Conservation (phyloP, 2,113 vertebrate genomes). For the Pan troglodytes region NHGRI_mPanTro3-v2.1_pri NC_072421.2:116396001-116396500, state of each 20-base stretch:
- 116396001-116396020: constrained; percentile 22
- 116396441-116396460: not conserved
- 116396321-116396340: not conserved
- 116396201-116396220: not conserved
- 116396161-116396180: not conserved
- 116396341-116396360: not conserved
- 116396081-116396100: not conserved
- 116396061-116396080: not conserved
- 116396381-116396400: not conserved
- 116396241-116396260: not conserved
- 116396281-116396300: not conserved
- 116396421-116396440: not conserved
- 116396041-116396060: not conserved
- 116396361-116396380: not conserved
- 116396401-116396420: not conserved
- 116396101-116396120: constrained; percentile 8
- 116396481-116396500: not conserved
- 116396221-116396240: not conserved
- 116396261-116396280: not conserved
- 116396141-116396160: not conserved
- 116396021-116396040: not conserved
- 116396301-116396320: not conserved
- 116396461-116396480: not conserved
- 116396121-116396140: not conserved
- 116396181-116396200: not conserved